Evolutionary conservation across 1,140 invertebrate genomes (phyloP).

Genomic region (Neodiprion virginianus): DNA sequence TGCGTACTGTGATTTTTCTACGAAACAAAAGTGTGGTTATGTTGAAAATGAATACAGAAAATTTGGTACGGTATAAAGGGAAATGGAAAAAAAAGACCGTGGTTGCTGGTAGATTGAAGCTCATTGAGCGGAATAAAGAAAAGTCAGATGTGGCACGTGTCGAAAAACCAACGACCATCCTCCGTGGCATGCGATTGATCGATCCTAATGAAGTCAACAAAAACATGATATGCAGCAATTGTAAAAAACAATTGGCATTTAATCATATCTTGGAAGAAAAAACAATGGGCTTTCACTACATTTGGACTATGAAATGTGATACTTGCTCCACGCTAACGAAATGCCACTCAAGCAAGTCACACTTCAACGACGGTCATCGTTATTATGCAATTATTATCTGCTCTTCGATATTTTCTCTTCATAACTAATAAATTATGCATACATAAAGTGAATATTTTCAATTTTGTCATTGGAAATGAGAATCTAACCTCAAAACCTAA

Average conservation of each 20-base stretch:
- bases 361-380: constrained; percentile 14
- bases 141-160: neutral
- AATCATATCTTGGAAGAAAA: neutral
- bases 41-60: no score
- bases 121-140: no score
- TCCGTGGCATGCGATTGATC: constrained; percentile 12
- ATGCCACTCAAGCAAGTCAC: constrained; percentile 10
- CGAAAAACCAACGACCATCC: constrained; percentile 9
- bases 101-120: no score
- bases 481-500: no score
- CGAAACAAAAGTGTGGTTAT: no score
- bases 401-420: neutral
- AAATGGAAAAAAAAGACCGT: no score
- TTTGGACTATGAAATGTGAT: constrained; percentile 10
- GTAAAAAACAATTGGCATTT: neutral
- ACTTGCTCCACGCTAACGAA: constrained; percentile 3
- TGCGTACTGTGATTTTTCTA: no score
- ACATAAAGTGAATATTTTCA: neutral
- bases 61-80: no score
- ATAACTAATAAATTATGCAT: constrained; percentile 3
- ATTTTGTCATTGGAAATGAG: no score
- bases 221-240: constrained; percentile 13
- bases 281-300: constrained; percentile 10
- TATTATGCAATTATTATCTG: constrained; percentile 13
- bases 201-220: constrained; percentile 14